phyloP scores from a whole-genome alignment of 2,888 invertebrate genomes.

The Amiota minor region DNA sequence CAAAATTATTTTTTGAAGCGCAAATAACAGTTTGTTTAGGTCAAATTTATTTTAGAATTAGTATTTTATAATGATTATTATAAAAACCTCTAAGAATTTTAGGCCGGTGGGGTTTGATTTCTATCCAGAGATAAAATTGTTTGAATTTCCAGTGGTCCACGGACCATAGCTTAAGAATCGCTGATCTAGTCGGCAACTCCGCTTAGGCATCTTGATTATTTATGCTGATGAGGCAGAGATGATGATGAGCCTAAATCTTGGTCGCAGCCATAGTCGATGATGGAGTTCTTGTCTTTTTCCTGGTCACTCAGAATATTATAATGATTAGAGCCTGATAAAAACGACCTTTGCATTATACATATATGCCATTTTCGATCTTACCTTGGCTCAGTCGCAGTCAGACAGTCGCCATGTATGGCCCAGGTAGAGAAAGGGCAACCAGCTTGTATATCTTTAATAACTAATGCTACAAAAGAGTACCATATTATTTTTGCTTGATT shows the following conservation, averaged over 20 bases:
- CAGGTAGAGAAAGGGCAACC: not conserved
- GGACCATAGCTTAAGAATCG: too few species aligned
- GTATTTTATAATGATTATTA: too few species aligned
- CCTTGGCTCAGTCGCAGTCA: not conserved
- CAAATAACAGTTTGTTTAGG: too few species aligned
- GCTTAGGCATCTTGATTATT: not conserved
- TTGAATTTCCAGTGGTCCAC: too few species aligned
- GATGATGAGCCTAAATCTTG: not conserved
- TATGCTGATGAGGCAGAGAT: conserved; percentile 9
- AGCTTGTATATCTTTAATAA: not conserved
- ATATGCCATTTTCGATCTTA: conserved; percentile 19
- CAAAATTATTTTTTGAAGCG: too few species aligned
- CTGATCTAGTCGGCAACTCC: too few species aligned
- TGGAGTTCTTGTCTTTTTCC: not conserved
- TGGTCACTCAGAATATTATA: not conserved
- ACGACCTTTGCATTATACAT: conserved; percentile 30
- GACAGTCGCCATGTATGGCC: not conserved
- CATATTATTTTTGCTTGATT: too few species aligned
- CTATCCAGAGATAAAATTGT: too few species aligned
- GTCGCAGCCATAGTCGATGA: not conserved
- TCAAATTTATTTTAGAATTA: too few species aligned
- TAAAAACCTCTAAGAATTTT: too few species aligned
- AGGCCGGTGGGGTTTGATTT: not conserved
- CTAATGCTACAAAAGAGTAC: not conserved
- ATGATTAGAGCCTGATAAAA: conserved; percentile 25